phyloP scores from a whole-genome alignment of 2,113 vertebrate species.

The Syrmaticus mikado region DNA sequence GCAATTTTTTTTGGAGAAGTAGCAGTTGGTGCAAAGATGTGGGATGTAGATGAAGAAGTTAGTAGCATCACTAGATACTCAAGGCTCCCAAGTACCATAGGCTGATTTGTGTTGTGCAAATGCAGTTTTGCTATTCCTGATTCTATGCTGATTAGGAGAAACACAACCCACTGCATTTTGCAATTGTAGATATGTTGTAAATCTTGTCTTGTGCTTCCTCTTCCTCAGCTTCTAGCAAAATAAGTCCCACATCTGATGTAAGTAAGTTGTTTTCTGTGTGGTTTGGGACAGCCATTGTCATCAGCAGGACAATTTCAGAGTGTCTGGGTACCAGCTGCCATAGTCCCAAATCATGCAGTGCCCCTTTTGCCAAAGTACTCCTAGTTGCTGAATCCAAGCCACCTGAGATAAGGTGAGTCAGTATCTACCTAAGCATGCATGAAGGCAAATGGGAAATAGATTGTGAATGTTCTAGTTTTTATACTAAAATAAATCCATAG shows the following conservation, averaged over 20 bases:
- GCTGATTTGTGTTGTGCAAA: background rate
- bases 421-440: background rate
- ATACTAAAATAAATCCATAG: background rate
- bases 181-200: background rate
- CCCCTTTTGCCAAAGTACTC: background rate
- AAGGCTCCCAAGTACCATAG: background rate
- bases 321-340: background rate
- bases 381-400: background rate
- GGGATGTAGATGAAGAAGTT: background rate
- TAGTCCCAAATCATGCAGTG: background rate
- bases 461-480: background rate
- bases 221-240: background rate
- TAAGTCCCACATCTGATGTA: background rate
- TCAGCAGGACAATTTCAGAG: background rate
- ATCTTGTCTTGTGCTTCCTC: fast-evolving
- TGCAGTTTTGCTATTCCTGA: background rate
- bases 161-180: background rate
- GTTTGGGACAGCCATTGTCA: background rate
- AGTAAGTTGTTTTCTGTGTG: background rate
- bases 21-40: background rate
- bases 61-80: background rate
- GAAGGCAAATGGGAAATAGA: background rate
- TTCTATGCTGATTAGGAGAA: background rate
- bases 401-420: background rate
- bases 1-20: background rate